A percentile compares a stretch with the other conserved stretches of the same genome.
phyloP scores from a whole-genome alignment of 2,797 vertebrate genomes.

The Poeciliopsis infans region DNA sequence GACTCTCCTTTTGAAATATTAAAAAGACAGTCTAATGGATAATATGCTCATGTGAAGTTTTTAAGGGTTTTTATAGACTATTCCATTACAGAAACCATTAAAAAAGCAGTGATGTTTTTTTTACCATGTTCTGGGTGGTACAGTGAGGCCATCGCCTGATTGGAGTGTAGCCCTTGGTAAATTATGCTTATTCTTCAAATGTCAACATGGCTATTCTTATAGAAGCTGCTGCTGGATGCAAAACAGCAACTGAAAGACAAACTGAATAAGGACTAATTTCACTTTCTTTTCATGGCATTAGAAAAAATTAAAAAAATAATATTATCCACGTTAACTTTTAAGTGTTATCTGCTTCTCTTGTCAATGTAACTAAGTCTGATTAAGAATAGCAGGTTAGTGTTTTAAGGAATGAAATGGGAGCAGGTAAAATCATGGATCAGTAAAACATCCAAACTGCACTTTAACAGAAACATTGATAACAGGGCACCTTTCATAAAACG shows the following conservation, averaged over 20 bases:
- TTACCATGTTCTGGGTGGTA: not conserved
- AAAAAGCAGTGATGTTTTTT: not conserved
- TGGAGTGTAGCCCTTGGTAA: not conserved
- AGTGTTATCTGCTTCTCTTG: not conserved
- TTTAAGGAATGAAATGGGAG: conserved; percentile 25
- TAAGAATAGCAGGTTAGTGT: conserved; percentile 33
- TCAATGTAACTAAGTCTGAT: conserved; percentile 38
- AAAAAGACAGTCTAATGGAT: not conserved
- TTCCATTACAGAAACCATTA: not conserved
- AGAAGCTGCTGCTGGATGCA: not conserved
- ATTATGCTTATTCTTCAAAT: conserved; percentile 1
- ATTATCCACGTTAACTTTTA: not conserved
- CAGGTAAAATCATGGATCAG: conserved; percentile 10
- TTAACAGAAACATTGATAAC: conserved; percentile 28
- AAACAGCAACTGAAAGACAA: not conserved
- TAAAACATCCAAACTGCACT: conserved; percentile 36
- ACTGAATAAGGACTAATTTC: not conserved
- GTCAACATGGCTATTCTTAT: not conserved
- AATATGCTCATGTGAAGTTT: not conserved
- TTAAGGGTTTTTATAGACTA: not conserved
- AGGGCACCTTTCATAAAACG: conserved; percentile 22
- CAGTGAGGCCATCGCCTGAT: not conserved
- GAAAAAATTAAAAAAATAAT: not conserved
- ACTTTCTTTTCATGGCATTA: not conserved
- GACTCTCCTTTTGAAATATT: conserved; percentile 11